These are phyloP conservation scores for Petrocephalus sullivani DNA, from an alignment of 2,797 vertebrate genomes.

Conservation along the genomic window DNA sequence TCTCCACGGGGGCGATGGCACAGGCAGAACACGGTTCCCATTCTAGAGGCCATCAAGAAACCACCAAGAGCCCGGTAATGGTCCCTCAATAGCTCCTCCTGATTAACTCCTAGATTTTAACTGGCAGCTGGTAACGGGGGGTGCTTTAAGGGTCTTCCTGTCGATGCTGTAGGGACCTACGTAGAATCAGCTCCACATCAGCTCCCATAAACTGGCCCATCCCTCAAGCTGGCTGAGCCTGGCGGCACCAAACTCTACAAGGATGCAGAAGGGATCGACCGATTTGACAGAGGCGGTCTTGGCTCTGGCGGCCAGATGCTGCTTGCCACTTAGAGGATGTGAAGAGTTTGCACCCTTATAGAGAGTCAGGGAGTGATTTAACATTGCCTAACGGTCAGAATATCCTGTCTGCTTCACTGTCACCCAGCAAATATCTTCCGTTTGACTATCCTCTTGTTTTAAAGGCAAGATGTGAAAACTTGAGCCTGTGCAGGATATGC, in stretches of 20 bases:
- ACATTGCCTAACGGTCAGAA: neutral
- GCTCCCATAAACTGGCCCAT: neutral
- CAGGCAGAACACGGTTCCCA: neutral
- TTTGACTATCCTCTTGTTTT: neutral
- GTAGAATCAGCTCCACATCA: neutral
- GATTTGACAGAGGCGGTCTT: neutral
- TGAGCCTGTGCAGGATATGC: neutral
- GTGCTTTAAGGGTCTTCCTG: neutral
- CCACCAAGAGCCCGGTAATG: neutral
- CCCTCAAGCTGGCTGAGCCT: neutral
- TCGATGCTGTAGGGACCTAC: neutral
- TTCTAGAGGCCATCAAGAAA: neutral
- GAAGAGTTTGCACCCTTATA: neutral
- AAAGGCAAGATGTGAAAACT: neutral
- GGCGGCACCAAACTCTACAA: neutral
- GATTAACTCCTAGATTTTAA: neutral
- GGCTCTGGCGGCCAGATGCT: neutral
- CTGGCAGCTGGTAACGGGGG: neutral
- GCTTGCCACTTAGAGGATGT: neutral
- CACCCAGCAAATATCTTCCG: neutral
- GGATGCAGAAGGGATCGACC: neutral
- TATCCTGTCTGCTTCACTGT: neutral
- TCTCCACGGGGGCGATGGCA: neutral
- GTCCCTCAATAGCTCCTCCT: neutral
- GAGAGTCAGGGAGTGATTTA: neutral